phyloP scores from a whole-genome alignment of 2,888 invertebrate genomes.

The Troilus luridus region DNA sequence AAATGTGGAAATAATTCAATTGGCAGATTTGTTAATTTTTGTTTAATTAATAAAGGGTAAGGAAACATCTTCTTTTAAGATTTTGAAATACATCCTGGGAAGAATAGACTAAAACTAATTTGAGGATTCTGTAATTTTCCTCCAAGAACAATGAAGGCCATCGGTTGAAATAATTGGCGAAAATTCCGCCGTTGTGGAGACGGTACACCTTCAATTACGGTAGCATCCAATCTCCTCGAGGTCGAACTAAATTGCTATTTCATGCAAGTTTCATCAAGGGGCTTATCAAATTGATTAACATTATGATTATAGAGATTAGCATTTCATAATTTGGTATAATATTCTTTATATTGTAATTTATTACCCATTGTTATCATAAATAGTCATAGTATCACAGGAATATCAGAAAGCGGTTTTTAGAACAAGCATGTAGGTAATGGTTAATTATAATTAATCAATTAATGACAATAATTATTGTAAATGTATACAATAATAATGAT shows the following conservation, averaged over 20 bases:
- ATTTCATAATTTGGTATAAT: background rate
- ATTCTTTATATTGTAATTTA: background rate
- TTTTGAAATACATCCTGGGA: background rate
- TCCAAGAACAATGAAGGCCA: background rate
- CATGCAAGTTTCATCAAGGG: conserved; percentile 30
- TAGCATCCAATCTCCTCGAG: background rate
- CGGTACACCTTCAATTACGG: conserved; percentile 20
- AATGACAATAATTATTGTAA: too few relatives aligned
- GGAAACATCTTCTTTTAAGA: background rate
- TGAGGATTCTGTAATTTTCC: background rate
- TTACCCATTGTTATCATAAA: background rate
- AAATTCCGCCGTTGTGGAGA: conserved; percentile 17
- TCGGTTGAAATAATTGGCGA: conserved; percentile 29
- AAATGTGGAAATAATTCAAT: too few relatives aligned
- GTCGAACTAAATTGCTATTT: conserved; percentile 24
- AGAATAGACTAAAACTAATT: background rate
- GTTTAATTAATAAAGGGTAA: background rate
- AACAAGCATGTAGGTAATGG: too few relatives aligned
- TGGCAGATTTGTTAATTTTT: too few relatives aligned
- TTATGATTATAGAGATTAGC: background rate
- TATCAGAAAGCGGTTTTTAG: background rate
- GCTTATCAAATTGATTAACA: background rate
- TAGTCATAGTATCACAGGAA: background rate
- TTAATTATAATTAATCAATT: too few relatives aligned
- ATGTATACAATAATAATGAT: too few relatives aligned